phyloP scores from a whole-genome alignment of 92 coral and sea anemone genomes.

The Plumapathes pennacea region DNA sequence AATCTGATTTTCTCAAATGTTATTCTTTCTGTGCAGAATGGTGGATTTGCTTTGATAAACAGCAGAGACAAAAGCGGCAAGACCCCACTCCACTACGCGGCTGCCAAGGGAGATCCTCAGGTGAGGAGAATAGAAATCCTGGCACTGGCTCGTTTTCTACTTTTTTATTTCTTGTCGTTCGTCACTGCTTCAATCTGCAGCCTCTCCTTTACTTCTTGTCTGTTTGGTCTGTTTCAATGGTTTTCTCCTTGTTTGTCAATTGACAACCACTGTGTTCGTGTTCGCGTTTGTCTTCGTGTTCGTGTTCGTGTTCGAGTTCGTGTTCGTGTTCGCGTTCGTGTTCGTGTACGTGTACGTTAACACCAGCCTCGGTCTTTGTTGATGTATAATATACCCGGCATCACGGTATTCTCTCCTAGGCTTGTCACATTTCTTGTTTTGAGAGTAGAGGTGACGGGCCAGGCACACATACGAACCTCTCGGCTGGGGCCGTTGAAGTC shows the following conservation, averaged over 20 bases:
- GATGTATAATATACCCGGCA: too few relatives aligned
- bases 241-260: background rate
- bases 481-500: too few relatives aligned
- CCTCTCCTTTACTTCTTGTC: background rate
- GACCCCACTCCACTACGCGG: conserved; percentile 79
- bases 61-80: conserved; percentile 59
- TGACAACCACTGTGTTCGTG: background rate
- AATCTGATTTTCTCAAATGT: background rate
- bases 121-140: conserved; percentile 3
- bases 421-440: too few relatives aligned
- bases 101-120: conserved; percentile 69
- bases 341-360: too few relatives aligned
- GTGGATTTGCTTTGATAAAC: conserved; percentile 43
- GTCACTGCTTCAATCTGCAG: background rate
- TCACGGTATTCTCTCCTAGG: too few relatives aligned
- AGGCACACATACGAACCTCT: too few relatives aligned
- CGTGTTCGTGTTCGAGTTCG: too few relatives aligned
- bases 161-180: background rate
- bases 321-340: too few relatives aligned
- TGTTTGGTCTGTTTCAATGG: background rate
- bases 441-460: too few relatives aligned
- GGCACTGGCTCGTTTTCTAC: background rate
- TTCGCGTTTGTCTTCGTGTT: too few relatives aligned
- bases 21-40: conserved; percentile 29
- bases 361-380: too few relatives aligned